Conservation (phyloP, 2,797 vertebrate species). For the Notolepis coatsorum region DNA sequence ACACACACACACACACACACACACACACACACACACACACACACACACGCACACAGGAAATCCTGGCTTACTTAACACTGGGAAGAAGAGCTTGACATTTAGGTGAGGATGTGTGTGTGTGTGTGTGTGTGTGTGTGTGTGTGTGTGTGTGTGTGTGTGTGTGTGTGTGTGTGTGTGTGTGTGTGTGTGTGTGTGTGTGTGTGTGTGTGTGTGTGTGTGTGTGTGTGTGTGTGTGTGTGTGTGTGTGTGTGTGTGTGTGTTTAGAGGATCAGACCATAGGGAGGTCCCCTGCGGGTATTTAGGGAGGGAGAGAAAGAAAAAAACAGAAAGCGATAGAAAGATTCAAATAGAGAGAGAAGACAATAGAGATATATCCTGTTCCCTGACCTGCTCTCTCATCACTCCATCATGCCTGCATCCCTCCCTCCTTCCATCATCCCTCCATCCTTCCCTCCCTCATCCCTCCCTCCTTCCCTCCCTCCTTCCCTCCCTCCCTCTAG, state of each 20-base stretch:
- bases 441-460: not conserved
- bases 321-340: not conserved
- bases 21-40: not conserved
- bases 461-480: not conserved
- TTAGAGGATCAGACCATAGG: no score
- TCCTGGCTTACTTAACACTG: not conserved
- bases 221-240: not conserved
- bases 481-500: not conserved
- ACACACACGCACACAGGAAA: not conserved
- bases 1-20: not conserved
- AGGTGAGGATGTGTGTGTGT: not conserved
- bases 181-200: constrained; percentile 1
- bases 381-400: not conserved
- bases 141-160: not conserved
- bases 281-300: not conserved
- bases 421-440: not conserved
- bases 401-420: no score
- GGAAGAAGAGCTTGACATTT: not conserved
- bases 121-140: not conserved
- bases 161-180: not conserved
- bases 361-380: not conserved
- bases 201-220: not conserved
- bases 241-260: no score
- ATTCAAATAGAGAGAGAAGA: not conserved
- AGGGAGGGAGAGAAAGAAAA: not conserved